phyloP scores from a whole-genome alignment of 2,113 vertebrate genomes.

The Apus apus region DNA sequence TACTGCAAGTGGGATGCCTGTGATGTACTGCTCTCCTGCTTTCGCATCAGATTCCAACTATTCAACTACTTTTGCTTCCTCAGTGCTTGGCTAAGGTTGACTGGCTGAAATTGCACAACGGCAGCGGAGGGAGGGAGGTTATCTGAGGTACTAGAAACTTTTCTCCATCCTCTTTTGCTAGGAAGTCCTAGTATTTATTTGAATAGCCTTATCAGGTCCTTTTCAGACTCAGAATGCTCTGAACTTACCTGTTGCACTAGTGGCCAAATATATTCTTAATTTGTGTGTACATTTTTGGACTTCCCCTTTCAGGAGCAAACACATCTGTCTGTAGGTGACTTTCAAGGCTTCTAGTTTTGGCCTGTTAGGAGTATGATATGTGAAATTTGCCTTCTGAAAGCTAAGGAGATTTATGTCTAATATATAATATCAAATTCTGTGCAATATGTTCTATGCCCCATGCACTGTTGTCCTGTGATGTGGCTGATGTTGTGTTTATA shows the following conservation, averaged over 20 bases:
- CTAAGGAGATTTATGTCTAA: background rate
- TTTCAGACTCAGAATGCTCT: background rate
- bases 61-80: background rate
- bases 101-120: background rate
- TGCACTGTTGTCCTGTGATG: background rate
- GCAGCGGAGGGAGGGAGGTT: background rate
- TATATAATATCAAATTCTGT: background rate
- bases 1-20: background rate
- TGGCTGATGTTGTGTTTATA: background rate
- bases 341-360: background rate
- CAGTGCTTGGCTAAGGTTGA: background rate
- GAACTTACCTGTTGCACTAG: background rate
- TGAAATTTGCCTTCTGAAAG: background rate
- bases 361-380: background rate
- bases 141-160: background rate
- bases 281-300: background rate
- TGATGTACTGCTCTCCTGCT: background rate
- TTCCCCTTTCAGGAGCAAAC: background rate
- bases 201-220: background rate
- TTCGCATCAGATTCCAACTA: background rate
- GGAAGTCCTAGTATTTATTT: background rate
- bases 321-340: too few species aligned
- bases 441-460: background rate
- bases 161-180: background rate
- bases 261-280: background rate